Base-by-base conservation (phyloP, 1,140 invertebrate species). In the Varroa destructor region DNA sequence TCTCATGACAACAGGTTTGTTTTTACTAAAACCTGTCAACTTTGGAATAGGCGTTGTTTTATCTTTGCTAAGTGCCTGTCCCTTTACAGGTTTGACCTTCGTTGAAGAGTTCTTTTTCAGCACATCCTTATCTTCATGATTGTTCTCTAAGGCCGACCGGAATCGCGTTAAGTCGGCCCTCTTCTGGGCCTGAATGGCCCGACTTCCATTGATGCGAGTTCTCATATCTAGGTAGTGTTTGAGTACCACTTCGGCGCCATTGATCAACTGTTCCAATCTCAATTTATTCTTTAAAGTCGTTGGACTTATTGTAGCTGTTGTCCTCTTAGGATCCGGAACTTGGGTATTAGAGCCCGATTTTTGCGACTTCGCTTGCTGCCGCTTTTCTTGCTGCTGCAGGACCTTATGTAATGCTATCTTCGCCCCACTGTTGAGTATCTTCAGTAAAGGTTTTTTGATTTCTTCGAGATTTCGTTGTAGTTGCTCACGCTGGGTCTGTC, bases 351-450 rank as follows among this genome's bases (percentile, higher is more conserved):
- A 36, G 36, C 12, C 12, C 40, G 14, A 40, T 8, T 67, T 67
- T 2, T 40, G 61, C 61, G 40, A 40, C 61, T 40, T 43, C 3
- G 61, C 61, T 8, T 51, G 46, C 46, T 51, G 46, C 46, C 8
- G 46, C 46, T 51, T 3, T 51, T 51, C 4, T 51, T 51, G 46
- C 8, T 51, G 46, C 8, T 67, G 61, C 12, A 67, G 61, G 8
- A 67, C 61, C 8, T 67, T 67, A 3, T 67, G 61, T 46, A 67
- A 40, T 4, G 61, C 61, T 12, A 67, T 67, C 61, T 67, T 67
- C 1, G 61, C 37, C 3, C 61, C 61, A 67, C 36, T 67, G 37
- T 67, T 14, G 37, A 67, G 61, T 40, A 67, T 67, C 8, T 25
- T 67, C 2, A 67, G 61, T 12, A 67, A 37, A 37, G 61, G 61